Conservation (phyloP, 2,113 vertebrate species). For the Triplophysa rosa region DNA sequence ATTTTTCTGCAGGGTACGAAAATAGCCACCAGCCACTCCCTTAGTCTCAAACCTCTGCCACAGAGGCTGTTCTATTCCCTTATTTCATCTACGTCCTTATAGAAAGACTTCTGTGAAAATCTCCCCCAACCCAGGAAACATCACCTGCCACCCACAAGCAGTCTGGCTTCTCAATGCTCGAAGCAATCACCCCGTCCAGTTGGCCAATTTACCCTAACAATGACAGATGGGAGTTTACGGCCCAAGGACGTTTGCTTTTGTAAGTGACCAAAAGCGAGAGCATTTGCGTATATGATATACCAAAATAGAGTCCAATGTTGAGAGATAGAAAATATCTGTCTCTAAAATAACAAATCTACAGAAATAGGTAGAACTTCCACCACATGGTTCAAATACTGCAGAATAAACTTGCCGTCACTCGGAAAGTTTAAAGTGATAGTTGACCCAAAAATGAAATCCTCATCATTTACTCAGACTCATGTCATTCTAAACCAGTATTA, state of each 20-base stretch:
- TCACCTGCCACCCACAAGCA: slow-evolving; percentile 29
- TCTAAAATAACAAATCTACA: background rate
- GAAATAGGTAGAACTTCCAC: background rate
- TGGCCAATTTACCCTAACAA: slow-evolving; percentile 1
- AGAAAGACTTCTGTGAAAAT: slow-evolving; percentile 1
- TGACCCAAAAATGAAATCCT: too few species aligned
- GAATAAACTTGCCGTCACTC: too few species aligned
- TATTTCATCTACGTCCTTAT: background rate
- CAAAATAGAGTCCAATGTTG: background rate
- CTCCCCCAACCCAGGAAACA: slow-evolving; percentile 4
- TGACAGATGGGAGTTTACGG: background rate
- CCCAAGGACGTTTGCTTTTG: slow-evolving; percentile 26
- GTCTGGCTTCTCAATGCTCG: background rate
- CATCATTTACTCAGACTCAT: too few species aligned
- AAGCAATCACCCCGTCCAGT: background rate
- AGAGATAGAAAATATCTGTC: background rate
- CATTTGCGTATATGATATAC: background rate
- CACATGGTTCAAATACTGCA: too few species aligned
- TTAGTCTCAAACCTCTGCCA: background rate
- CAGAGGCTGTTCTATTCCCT: background rate
- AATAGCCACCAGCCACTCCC: slow-evolving; percentile 31
- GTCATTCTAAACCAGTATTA: too few species aligned
- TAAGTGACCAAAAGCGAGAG: slow-evolving; percentile 2
- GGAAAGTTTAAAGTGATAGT: too few species aligned
- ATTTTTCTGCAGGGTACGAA: background rate